phyloP scores from a whole-genome alignment of 2,113 vertebrate species.

The Perca flavescens region DNA sequence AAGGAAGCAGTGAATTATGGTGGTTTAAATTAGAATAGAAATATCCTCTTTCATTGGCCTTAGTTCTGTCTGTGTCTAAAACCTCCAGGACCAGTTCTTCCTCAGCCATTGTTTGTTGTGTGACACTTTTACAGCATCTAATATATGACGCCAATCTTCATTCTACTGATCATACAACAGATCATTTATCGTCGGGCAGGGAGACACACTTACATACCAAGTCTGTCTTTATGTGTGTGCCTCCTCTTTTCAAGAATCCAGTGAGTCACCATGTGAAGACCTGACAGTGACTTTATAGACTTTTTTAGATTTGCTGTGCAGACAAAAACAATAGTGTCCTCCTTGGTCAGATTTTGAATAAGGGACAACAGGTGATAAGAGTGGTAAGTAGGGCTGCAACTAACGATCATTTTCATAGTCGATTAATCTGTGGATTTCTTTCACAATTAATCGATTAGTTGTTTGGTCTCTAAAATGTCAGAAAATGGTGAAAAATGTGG shows the following conservation, averaged over 20 bases:
- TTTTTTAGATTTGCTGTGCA: neutral
- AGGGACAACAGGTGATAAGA: neutral
- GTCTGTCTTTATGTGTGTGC: neutral
- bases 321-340: neutral
- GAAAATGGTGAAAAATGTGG: too few relatives aligned
- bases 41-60: neutral
- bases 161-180: neutral
- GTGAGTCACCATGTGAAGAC: constrained; percentile 12
- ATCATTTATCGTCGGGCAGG: neutral
- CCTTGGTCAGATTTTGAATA: neutral
- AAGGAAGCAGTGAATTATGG: neutral
- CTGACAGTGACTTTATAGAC: neutral
- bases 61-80: neutral
- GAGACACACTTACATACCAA: neutral
- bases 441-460: too few relatives aligned
- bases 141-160: neutral
- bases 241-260: neutral
- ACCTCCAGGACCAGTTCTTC: constrained; percentile 34
- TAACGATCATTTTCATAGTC: too few relatives aligned
- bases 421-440: too few relatives aligned
- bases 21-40: neutral
- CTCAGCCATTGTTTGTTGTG: constrained; percentile 3
- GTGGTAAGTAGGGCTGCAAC: neutral
- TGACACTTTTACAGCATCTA: constrained; percentile 1
- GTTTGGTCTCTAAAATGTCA: too few relatives aligned